phyloP scores from a whole-genome alignment of 2,888 invertebrate species.

The Endomychus coccineus region DNA sequence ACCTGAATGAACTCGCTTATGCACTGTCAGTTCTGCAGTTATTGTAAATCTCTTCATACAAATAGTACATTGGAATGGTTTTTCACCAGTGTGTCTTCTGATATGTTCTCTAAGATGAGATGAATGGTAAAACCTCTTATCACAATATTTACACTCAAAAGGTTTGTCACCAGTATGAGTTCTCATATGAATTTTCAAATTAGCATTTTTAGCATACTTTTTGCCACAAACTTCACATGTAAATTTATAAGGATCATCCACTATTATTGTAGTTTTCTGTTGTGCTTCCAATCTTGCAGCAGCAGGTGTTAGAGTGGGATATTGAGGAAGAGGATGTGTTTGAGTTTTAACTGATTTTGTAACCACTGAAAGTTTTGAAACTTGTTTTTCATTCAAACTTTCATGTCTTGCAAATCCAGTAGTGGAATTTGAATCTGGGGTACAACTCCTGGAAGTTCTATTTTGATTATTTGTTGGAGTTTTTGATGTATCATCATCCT shows the following conservation, averaged over 20 bases:
- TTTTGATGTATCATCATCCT: no score
- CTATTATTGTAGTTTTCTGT: slow-evolving; percentile 18
- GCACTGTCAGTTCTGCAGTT: slow-evolving; percentile 41
- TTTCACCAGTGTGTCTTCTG: slow-evolving; percentile 40
- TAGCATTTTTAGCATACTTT: slow-evolving; percentile 38
- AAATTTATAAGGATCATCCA: slow-evolving; percentile 22
- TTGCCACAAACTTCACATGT: slow-evolving; percentile 37
- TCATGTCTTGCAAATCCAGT: background rate
- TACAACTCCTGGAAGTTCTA: no score
- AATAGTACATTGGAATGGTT: slow-evolving; percentile 39
- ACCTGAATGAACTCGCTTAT: slow-evolving; percentile 49
- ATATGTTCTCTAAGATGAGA: slow-evolving; percentile 40
- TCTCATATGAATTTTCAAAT: slow-evolving; percentile 39
- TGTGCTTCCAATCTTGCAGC: slow-evolving; percentile 18
- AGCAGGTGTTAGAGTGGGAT: slow-evolving; percentile 17
- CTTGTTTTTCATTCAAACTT: no score
- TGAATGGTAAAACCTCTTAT: slow-evolving; percentile 40
- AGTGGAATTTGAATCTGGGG: no score
- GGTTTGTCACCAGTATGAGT: slow-evolving; percentile 42
- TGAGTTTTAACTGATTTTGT: slow-evolving; percentile 18
- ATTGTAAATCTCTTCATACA: slow-evolving; percentile 40
- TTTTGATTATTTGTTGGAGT: no score
- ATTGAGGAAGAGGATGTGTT: slow-evolving; percentile 20
- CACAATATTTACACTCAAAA: slow-evolving; percentile 41
- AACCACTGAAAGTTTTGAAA: slow-evolving; percentile 10